Evolutionary conservation across 2,797 vertebrate genomes (phyloP).

Genomic region (Tauraco hartlaubi): DNA sequence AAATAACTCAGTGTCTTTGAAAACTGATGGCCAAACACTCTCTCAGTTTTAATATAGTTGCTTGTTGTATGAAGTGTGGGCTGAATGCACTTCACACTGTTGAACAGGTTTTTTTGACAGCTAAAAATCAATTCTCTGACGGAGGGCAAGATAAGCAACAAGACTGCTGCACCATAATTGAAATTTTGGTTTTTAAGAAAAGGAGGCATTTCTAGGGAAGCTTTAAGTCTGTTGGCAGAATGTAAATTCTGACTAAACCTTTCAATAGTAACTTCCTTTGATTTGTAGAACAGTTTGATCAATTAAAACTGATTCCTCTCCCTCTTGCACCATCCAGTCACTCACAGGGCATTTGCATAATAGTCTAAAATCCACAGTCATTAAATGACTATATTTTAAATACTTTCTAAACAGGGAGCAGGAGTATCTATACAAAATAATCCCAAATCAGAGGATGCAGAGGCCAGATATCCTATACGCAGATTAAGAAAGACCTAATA

Average conservation of each 20-base stretch:
- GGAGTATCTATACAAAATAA: neutral
- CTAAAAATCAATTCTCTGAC: neutral
- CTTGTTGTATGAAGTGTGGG: neutral
- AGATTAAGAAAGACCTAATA: neutral
- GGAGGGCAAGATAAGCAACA: neutral
- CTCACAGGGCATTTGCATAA: neutral
- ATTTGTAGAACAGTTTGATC: neutral
- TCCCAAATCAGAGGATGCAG: neutral
- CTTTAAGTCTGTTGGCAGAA: neutral
- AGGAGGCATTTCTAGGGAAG: neutral
- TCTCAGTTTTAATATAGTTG: neutral
- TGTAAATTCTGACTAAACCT: neutral
- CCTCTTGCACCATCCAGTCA: neutral
- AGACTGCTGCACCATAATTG: neutral
- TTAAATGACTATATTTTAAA: neutral
- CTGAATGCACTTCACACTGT: neutral
- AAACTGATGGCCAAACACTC: slow-evolving; percentile 6
- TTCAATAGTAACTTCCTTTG: neutral
- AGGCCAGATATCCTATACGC: neutral
- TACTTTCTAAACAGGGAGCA: neutral
- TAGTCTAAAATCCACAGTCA: neutral
- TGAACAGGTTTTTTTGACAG: neutral
- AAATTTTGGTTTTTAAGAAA: neutral
- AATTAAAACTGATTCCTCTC: neutral
- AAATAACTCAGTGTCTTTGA: slow-evolving; percentile 23